Percentiles rank a stretch among this genome's conserved stretches.
Evolutionary conservation across 2,113 vertebrate genomes (phyloP).

Genomic region (Campylomormyrus numenius): DNA sequence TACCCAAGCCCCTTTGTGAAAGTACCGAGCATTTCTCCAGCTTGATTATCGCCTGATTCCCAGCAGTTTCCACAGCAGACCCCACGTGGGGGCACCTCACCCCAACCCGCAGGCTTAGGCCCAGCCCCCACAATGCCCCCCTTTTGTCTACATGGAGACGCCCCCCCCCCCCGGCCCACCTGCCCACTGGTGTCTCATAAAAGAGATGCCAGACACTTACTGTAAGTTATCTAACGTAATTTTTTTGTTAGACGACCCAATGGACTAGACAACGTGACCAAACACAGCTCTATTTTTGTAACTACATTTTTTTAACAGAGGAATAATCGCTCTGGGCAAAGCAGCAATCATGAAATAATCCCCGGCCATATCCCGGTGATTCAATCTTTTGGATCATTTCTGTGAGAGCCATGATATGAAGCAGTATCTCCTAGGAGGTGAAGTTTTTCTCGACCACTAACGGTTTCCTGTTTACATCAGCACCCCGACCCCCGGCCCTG

Average conservation of each 20-base stretch:
- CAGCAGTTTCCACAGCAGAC: neutral
- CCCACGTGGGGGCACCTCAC: neutral
- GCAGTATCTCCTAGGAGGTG: slow-evolving; percentile 23
- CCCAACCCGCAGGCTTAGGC: neutral
- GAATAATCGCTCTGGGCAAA: neutral
- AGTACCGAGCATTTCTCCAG: neutral
- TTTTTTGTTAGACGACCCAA: neutral
- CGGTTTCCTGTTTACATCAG: slow-evolving; percentile 29
- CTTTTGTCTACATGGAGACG: neutral
- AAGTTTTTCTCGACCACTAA: slow-evolving; percentile 35
- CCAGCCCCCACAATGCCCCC: neutral
- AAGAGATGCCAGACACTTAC: neutral
- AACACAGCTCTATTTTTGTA: neutral
- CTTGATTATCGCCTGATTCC: neutral
- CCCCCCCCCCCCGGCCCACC: neutral
- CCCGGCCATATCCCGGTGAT: slow-evolving; percentile 36
- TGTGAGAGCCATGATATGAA: slow-evolving; percentile 22
- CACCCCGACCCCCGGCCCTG: slow-evolving; percentile 24
- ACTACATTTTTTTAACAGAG: neutral
- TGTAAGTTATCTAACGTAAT: neutral
- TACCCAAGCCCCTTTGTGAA: neutral
- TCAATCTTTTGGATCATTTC: slow-evolving; percentile 25
- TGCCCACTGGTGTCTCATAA: slow-evolving; percentile 7
- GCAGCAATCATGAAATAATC: slow-evolving; percentile 13
- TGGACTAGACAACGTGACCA: neutral